Percentiles rank a stretch among this genome's conserved stretches.
These are phyloP conservation scores for Drosophila insularis DNA, from an alignment of 1,140 invertebrate genomes.

Conservation along the genomic window DNA sequence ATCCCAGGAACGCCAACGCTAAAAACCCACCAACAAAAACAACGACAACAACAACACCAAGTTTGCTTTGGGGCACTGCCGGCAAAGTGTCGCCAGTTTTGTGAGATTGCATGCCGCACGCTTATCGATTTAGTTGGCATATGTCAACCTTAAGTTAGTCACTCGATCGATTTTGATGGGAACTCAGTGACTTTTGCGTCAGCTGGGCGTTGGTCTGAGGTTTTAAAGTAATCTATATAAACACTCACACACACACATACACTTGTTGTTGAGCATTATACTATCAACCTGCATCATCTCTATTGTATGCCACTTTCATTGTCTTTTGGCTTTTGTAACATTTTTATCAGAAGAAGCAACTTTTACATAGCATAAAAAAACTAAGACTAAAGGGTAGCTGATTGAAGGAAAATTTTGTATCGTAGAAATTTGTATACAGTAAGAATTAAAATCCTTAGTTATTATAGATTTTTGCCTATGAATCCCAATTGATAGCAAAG, in stretches of 20 bases:
- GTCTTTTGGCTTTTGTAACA: neutral
- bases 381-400: neutral
- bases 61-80: constrained; percentile 40
- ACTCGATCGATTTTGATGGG: constrained; percentile 44
- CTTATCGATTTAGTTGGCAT: constrained; percentile 52
- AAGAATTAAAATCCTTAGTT: too few species aligned
- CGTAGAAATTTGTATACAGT: too few species aligned
- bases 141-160: constrained; percentile 41
- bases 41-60: constrained; percentile 34
- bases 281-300: constrained; percentile 23
- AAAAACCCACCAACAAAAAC: neutral
- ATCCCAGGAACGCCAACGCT: constrained; percentile 7
- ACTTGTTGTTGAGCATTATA: constrained; percentile 21
- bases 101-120: constrained; percentile 46
- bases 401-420: neutral
- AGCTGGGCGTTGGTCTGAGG: constrained; percentile 44
- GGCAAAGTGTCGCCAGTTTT: constrained; percentile 59
- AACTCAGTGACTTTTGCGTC: constrained; percentile 18
- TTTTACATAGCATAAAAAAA: neutral
- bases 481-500: too few species aligned
- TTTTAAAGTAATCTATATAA: neutral
- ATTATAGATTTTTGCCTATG: too few species aligned
- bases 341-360: neutral
- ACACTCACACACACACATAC: neutral
- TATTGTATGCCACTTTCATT: neutral